These are phyloP conservation scores for Vicugna pacos DNA, from an alignment of 2,113 vertebrate genomes.

Conservation along the genomic window DNA sequence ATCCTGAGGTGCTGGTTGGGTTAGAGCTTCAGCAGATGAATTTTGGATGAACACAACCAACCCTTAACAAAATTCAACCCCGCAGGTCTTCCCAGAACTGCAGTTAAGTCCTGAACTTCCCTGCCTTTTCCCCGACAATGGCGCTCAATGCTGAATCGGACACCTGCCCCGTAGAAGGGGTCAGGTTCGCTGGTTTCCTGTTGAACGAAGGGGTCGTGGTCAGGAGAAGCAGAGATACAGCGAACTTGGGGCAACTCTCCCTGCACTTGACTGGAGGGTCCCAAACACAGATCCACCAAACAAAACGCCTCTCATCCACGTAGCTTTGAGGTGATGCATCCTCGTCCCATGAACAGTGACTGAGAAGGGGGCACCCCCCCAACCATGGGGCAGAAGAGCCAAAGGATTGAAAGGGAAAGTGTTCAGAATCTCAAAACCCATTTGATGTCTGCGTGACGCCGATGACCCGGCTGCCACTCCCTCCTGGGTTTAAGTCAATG, in stretches of 20 bases:
- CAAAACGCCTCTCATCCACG: neutral
- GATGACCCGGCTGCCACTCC: accelerated
- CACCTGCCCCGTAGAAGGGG: neutral
- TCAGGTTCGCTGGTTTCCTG: too few relatives aligned
- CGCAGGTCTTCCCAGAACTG: neutral
- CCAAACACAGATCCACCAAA: neutral
- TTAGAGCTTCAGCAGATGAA: neutral
- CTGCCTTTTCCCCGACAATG: accelerated
- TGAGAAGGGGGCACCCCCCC: neutral
- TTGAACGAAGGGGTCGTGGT: accelerated
- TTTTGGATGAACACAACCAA: neutral
- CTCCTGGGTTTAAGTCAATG: too few relatives aligned
- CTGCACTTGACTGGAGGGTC: too few relatives aligned
- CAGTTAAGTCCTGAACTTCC: too few relatives aligned
- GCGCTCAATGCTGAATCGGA: neutral
- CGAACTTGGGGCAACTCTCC: neutral
- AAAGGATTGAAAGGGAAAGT: neutral
- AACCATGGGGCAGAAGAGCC: accelerated
- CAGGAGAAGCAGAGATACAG: neutral
- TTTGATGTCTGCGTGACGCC: accelerated
- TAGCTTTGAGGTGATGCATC: accelerated
- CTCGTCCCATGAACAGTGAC: neutral
- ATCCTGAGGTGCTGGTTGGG: neutral
- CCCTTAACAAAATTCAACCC: neutral
- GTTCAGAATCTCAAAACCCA: neutral